Evolutionary conservation across 92 coral and sea anemone species (phyloP).

Genomic region (Montipora capitata): DNA sequence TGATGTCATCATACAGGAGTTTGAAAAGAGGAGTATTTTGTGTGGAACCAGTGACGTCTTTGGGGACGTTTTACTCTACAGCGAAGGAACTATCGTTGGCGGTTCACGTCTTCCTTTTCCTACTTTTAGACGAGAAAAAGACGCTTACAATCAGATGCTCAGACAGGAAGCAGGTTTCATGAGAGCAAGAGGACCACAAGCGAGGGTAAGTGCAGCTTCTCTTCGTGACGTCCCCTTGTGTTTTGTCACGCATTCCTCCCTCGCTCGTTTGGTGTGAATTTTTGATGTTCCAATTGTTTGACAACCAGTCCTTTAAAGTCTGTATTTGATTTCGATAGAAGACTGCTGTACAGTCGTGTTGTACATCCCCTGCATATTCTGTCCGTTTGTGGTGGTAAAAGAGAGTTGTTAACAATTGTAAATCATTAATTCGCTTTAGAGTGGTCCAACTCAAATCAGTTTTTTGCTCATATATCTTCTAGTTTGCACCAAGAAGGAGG

Average conservation of each 20-base stretch:
- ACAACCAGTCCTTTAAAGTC: neutral
- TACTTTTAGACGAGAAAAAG: constrained; percentile 81
- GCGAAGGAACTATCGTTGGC: neutral
- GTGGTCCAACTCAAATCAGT: neutral
- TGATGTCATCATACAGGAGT: no score
- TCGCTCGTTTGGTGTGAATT: no score
- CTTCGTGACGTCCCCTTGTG: no score
- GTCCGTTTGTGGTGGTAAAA: neutral
- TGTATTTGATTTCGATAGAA: no score
- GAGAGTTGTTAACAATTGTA: neutral
- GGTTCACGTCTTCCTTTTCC: neutral
- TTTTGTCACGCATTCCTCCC: no score
- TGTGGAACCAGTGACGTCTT: neutral
- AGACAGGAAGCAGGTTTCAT: constrained; percentile 88
- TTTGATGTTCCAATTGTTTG: no score
- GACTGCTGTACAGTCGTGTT: neutral
- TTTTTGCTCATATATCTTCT: constrained; percentile 18
- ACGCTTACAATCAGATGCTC: constrained; percentile 86
- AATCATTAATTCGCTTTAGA: neutral
- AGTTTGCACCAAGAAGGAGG: constrained; percentile 96
- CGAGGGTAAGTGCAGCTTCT: constrained; percentile 73
- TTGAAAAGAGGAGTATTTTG: no score
- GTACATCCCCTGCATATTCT: neutral
- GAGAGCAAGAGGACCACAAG: constrained; percentile 93
- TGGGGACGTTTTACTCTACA: neutral